Evolutionary conservation across 2,797 vertebrate genomes (phyloP).

Genomic region (Argentina silus): DNA sequence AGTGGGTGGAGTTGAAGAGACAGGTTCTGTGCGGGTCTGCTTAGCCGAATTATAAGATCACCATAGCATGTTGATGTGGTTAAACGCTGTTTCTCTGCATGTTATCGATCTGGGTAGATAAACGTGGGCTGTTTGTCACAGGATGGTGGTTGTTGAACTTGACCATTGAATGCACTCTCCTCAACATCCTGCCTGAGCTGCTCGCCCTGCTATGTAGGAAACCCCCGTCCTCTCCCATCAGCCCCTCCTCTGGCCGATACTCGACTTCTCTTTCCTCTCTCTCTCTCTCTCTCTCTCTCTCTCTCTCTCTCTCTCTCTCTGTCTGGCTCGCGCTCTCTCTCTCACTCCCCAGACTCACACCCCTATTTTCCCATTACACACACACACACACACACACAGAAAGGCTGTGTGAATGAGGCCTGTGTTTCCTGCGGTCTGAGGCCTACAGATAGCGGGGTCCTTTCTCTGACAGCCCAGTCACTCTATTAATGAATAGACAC

Average conservation of each 20-base stretch:
- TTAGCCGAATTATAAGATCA: no score
- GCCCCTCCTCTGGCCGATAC: neutral
- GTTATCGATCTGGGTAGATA: neutral
- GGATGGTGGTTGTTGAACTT: slow-evolving; percentile 9
- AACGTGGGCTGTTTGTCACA: neutral
- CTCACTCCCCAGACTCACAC: neutral
- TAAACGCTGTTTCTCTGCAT: neutral
- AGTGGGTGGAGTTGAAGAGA: no score
- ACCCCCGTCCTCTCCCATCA: neutral
- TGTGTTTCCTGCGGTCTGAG: neutral
- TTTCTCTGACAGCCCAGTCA: neutral
- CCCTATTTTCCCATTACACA: neutral
- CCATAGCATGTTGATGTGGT: no score
- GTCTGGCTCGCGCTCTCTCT: neutral
- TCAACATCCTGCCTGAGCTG: neutral
- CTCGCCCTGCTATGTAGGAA: neutral
- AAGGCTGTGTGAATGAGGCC: neutral
- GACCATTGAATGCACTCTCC: neutral
- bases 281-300: no score
- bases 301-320: neutral
- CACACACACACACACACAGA: neutral
- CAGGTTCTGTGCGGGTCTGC: no score
- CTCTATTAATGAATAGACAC: neutral
- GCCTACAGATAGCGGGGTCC: neutral
- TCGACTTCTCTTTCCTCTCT: neutral